Base-by-base conservation (phyloP, 1,140 invertebrate species). In the Drosophila miranda region DNA sequence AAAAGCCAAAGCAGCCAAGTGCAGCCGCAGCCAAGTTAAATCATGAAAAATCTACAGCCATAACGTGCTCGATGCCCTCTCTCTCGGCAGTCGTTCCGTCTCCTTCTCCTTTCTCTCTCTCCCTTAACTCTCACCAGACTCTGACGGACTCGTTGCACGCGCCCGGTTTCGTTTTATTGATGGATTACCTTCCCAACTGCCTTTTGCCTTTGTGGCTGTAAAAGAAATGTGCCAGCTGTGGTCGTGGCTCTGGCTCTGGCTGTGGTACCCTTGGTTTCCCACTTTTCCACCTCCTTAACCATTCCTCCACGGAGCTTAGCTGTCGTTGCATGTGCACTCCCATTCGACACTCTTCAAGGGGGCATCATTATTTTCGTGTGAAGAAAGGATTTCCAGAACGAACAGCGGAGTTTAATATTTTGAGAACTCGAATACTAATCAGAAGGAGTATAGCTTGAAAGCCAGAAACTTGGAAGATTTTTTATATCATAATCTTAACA, bases 1-100 rank as follows among this genome's bases (percentile, higher is more conserved):
- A 13, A 67, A 9, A 51, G 79, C 64, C 43, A 69, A 48, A 52
- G 48, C 68, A 84, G 68, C 58, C 80, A 86, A 84, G 77, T 86
- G 81, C 80, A 84, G 80, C 80, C 76, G 72, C 80, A 84, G 81
- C 80, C 76, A 72, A 80, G 80, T 63, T 64, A 64, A 84, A 72
- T 83, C 76, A 71, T 81, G 74, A 70, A 86, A 87, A 87, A 86
- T 71, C 77, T 73, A 81, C 74, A 50, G 69, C 49, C 74, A 71
- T 87, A 74, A 77, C 52, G 66, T 75, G 62, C 70, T 48, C 19
- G 42, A 52, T 46, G 56, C 68, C 75, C 66, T 38, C 34, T 26
- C 23, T 26, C 23, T 3, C 23, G 34, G 34, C 13, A 38, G 28
- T 49, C 28, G 55, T 41, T 9, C 14, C 8, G 13, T 3, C 21